Evolutionary conservation across 1,140 invertebrate genomes (phyloP), one percentile per base, ranked within the genome.

Genomic region (Vanessa atalanta): DNA sequence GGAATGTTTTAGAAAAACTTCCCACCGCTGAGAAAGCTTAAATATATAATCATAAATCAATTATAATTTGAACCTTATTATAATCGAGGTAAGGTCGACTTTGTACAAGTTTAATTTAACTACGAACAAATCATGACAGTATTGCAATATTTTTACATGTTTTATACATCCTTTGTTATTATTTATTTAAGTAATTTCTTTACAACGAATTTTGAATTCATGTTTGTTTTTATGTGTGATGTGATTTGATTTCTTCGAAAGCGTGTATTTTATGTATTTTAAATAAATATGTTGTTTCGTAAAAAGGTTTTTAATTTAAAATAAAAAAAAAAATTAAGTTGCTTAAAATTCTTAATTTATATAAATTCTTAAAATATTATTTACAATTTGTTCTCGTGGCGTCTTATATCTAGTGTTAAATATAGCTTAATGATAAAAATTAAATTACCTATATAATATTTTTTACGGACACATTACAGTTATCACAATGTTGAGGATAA

Each of bases 111-210:
- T 60, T 75, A 66, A 16, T 48, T 48, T 23, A 77, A 72, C 48
- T 68, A 55, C 11, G 76, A 83, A 83, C 74, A 84, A 86, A 87
- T 84, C 77, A 83, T 83, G 81, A 82, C 87, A 87, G 82, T 89
- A 87, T 88, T 83, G 61, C 70, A 76, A 78, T 76, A 79, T 76
- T 76, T 81, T 77, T 76, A 73, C 63, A 65, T 67, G 15, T 71
- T 73, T 71, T 55, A 77, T 72, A 77, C 15, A 16, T 72, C 23
- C 74, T 66, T 50, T 72, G 20, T 65, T 71, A 72, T 77, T 61
- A 31, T 78, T 65, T 79, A 66, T 73, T 72, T 72, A 72, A 43
- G 37, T 43, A 43, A 66, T 61, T 66, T 72, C 12, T 65, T 70
- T 75, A 79, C 79, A 86, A 79, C 79, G 80, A 85, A 81, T 83